Evolutionary conservation across 1,140 invertebrate species (phyloP).

Genomic region (Trachymyrmex septentrionalis): DNA sequence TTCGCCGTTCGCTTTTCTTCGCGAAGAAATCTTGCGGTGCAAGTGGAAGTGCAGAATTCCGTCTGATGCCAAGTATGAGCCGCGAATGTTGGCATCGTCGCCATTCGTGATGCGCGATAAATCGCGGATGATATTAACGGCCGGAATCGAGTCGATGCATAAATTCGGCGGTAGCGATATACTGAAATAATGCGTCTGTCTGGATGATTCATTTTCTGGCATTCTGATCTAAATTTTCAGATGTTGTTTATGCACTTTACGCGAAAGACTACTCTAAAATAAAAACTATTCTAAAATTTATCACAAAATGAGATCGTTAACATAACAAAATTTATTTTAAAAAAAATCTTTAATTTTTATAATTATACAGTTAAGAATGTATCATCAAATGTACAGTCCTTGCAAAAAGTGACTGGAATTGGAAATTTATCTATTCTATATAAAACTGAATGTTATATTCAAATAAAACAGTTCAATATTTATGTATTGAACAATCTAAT

Average conservation of each 20-base stretch:
- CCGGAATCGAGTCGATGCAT: conserved; percentile 50
- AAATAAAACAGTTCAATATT: no score
- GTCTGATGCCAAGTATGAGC: conserved; percentile 47
- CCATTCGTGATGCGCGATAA: conserved; percentile 25
- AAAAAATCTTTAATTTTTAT: neutral
- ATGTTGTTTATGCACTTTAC: neutral
- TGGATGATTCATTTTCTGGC: conserved; percentile 12
- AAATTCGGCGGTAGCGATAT: conserved; percentile 47
- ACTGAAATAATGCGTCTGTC: conserved; percentile 10
- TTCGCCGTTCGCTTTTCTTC: conserved; percentile 37
- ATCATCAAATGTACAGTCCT: no score
- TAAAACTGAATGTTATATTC: no score
- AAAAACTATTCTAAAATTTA: conserved; percentile 8
- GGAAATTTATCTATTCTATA: no score
- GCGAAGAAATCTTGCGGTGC: neutral
- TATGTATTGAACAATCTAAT: no score
- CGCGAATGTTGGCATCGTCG: neutral
- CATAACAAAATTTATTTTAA: neutral
- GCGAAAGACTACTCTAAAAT: conserved; percentile 7
- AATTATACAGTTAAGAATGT: neutral
- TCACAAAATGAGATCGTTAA: neutral
- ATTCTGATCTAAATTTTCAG: neutral
- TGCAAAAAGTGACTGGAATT: no score
- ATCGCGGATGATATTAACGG: conserved; percentile 31
- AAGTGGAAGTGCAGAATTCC: conserved; percentile 60